Evolutionary conservation across 2,888 invertebrate genomes (phyloP).

Genomic region (Panopea generosa): DNA sequence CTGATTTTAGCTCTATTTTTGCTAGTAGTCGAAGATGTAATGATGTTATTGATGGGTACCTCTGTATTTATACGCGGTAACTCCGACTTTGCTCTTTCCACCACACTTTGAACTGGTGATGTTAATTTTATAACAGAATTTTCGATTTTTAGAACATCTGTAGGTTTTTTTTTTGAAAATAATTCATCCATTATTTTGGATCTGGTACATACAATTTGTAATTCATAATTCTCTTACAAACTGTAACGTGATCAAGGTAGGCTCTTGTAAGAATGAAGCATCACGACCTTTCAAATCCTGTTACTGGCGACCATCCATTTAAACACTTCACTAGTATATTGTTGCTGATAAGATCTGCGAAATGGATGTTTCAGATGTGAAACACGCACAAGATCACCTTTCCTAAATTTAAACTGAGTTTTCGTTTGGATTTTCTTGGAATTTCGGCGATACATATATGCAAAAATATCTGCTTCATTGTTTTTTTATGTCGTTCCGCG

Average conservation of each 20-base stretch:
- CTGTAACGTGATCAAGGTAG: conserved; percentile 5
- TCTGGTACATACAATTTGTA: conserved; percentile 9
- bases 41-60: too few relatives aligned
- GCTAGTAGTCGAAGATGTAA: not conserved
- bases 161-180: not conserved
- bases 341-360: conserved; percentile 26
- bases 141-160: not conserved
- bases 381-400: not conserved
- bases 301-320: conserved; percentile 5
- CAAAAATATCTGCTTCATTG: conserved; percentile 34
- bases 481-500: conserved; percentile 12
- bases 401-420: not conserved
- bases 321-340: conserved; percentile 36
- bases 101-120: conserved; percentile 10
- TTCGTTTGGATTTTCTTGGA: not conserved
- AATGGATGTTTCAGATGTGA: not conserved
- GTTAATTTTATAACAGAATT: not conserved
- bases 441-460: conserved; percentile 19
- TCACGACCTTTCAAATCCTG: not conserved
- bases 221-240: not conserved
- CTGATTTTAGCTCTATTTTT: too few relatives aligned
- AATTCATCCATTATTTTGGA: conserved; percentile 2
- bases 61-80: not conserved
- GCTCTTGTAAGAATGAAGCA: conserved; percentile 9
- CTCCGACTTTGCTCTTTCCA: not conserved